Base-by-base conservation (phyloP, 1,140 invertebrate genomes). In the Scaptomyza montana region DNA sequence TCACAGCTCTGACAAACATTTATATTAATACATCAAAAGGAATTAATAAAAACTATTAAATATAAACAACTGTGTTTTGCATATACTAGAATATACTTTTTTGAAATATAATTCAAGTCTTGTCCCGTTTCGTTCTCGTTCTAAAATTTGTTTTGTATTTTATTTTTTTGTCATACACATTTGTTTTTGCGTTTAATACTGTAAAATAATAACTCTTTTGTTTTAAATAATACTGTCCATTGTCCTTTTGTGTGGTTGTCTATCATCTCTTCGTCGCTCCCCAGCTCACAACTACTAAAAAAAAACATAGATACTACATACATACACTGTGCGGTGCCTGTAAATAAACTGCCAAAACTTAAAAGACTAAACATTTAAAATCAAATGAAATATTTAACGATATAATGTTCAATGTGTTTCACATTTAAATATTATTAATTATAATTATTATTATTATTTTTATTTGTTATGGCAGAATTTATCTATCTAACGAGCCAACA, bases 341-440 rank as follows among this genome's bases (percentile, higher is more conserved):
- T 90, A 90, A 71, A 90, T 90, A 90, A 68, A 85, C 78, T 90
- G 86, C 86, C 86, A 69, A 69, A 77, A 81, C 55, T 72, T 50
- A 69, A 78, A 66, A 68, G 56, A 85, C 64, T 50, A 69, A 70
- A 53, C 25, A 30, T 16, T 45, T 57, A 72, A 36, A 62, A 55
- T 60, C 50, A 84, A 90, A 89, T 85, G 89, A 90, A 89, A 90
- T 90, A 90, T 90, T 90, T 90, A 90, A 90, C 86, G 86, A 90
- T 59, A 51, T 56, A 78, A 46, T 73, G 64, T 55, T 77, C 65
- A 61, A 77, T 74, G 66, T 69, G 39, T 73, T 79, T 55, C 68
- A 63, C 67, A 68, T 75, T 71, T 45, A 21, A 9, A 62, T 28
- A 12, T 4, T 56, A 41, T 61, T 33, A 33, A 3, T 25, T 3